These are phyloP conservation scores for cattle (Bos taurus) DNA, from an alignment of 2,113 vertebrate genomes.

Conservation along the genomic window DNA sequence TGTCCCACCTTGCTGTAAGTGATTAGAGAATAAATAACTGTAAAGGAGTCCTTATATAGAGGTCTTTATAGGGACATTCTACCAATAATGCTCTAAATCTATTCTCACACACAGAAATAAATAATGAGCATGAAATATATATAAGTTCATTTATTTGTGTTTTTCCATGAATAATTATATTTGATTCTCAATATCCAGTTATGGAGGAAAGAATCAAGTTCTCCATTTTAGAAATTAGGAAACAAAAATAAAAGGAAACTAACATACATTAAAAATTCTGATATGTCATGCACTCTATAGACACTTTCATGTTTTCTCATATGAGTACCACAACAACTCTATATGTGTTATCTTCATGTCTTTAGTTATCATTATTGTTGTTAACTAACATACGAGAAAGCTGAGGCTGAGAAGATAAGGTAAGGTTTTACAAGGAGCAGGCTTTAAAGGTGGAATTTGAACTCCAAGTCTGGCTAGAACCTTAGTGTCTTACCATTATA, in stretches of 20 bases:
- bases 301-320: background rate
- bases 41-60: background rate
- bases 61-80: background rate
- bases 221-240: background rate
- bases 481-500: background rate
- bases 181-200: background rate
- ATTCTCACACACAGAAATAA: background rate
- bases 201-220: background rate
- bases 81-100: background rate
- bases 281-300: background rate
- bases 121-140: background rate
- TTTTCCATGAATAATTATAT: background rate
- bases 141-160: background rate
- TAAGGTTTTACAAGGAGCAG: background rate
- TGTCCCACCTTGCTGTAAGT: background rate
- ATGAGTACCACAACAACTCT: background rate
- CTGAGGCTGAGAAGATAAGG: background rate
- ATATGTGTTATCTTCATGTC: background rate
- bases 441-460: background rate
- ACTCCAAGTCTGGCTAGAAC: background rate
- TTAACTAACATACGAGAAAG: background rate
- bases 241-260: background rate
- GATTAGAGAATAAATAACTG: background rate
- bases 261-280: background rate
- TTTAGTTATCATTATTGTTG: background rate